These are phyloP conservation scores for Brachypalpus laphriformis DNA, from an alignment of 2,888 invertebrate genomes.

Conservation along the genomic window DNA sequence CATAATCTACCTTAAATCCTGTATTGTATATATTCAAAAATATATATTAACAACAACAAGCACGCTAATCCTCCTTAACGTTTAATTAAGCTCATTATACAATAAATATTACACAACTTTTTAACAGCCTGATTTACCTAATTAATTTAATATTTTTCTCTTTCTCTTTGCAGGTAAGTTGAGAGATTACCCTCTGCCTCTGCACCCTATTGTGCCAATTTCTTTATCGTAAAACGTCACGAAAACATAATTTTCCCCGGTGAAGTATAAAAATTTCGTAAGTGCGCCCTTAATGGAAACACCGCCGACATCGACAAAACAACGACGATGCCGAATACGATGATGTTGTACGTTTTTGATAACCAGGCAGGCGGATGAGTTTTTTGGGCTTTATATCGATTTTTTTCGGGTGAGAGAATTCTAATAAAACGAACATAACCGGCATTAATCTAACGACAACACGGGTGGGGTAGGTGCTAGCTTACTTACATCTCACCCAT, in stretches of 20 bases:
- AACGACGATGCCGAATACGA: neutral
- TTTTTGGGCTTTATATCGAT: conserved; percentile 19
- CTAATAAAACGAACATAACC: conserved; percentile 7
- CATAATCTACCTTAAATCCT: conserved; percentile 32
- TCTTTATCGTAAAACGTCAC: conserved; percentile 43
- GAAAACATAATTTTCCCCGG: conserved; percentile 40
- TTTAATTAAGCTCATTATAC: conserved; percentile 55
- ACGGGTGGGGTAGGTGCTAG: neutral
- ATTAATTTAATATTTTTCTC: conserved; percentile 54
- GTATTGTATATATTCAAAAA: conserved; percentile 9
- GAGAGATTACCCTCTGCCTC: neutral
- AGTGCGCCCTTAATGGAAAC: conserved; percentile 30
- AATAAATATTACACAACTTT: conserved; percentile 42
- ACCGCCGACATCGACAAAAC: neutral
- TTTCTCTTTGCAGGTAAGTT: conserved; percentile 57
- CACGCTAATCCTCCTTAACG: conserved; percentile 31
- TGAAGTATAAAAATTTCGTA: conserved; percentile 47
- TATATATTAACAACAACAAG: neutral
- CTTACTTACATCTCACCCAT: neutral
- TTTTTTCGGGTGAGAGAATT: conserved; percentile 10
- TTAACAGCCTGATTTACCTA: conserved; percentile 36
- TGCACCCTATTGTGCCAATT: conserved; percentile 34
- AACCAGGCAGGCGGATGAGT: neutral
- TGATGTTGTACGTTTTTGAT: conserved; percentile 1
- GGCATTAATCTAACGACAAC: conserved; percentile 1